These are phyloP conservation scores for Sarcophaga rosellei DNA, from an alignment of 2,888 invertebrate genomes.

Conservation along the genomic window DNA sequence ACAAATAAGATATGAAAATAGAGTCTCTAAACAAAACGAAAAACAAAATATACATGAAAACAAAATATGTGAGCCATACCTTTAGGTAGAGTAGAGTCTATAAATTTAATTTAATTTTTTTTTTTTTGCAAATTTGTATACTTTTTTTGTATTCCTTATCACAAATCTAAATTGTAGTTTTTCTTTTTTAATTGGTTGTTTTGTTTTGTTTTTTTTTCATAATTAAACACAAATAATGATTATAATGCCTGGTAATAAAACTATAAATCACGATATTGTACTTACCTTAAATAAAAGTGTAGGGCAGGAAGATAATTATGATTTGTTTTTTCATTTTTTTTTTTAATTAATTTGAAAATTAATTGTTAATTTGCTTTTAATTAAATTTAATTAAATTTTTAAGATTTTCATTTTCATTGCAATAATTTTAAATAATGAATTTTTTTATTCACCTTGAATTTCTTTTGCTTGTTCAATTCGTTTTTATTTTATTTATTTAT, in stretches of 20 bases:
- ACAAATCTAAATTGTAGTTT: background rate
- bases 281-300: background rate
- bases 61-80: background rate
- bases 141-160: background rate
- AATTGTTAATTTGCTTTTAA: background rate
- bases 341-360: background rate
- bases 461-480: background rate
- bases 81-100: background rate
- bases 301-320: background rate
- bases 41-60: background rate
- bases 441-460: constrained; percentile 5
- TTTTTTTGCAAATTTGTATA: background rate
- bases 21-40: constrained; percentile 39
- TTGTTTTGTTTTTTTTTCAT: background rate
- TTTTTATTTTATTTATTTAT: background rate
- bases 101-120: background rate
- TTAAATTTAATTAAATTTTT: background rate
- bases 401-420: too few relatives aligned
- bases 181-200: too few relatives aligned
- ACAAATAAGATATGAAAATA: background rate
- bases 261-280: background rate
- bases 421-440: too few relatives aligned
- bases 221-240: background rate
- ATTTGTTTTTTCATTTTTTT: background rate
- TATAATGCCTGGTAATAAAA: background rate